Evolutionary conservation across 2,113 vertebrate genomes (phyloP), one percentile per base, ranked within the genome.

Genomic region (Equus quagga): DNA sequence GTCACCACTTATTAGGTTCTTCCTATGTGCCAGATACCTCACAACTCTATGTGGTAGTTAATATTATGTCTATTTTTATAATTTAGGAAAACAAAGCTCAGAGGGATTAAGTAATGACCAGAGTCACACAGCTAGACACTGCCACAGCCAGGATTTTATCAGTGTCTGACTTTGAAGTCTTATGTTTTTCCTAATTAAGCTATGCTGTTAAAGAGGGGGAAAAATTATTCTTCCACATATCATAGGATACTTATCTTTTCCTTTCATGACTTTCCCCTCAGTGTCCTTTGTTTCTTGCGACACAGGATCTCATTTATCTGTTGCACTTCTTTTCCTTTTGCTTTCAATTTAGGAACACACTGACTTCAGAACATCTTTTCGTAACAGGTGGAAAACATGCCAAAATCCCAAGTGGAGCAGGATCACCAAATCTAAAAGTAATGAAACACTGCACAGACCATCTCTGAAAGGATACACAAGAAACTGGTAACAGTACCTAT

Each of bases 401-500:
- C 80, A 83, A 85, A 95, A 96, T 67, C 49, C 54, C 41, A 86
- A 80, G 28, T 54, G 89, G 64, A 89, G 54, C 0, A 1, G 51
- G 84, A 65, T 88, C 58, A 67, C 78, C 69, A 76, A 91, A 89
- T 89, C 87, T 85, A 94, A 84, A 91, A 75, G 33, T 49, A 79
- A 93, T 62, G 64, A 75, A 91, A 79, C 41, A 65, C 24, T 56
- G 49, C n/a, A 83, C 15, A 69, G 46, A n/a, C n/a, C 28, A 82
- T 78, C 60, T 85, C n/a, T 81, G 64, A 70, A 92, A 60, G 82
- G 13, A 60, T 54, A 21, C 5, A 72, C 24, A 70, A 93, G 19
- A 81, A 65, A 44, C 1, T 41, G 49, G 5, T 11, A 49, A 93
- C 41, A 23, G 11, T 7, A 24, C n/a, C 14, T 65, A 5, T 13